Evolutionary conservation across 2,888 invertebrate species (phyloP), one percentile per base, ranked within the genome.

Genomic region (Heliconius charithonia): DNA sequence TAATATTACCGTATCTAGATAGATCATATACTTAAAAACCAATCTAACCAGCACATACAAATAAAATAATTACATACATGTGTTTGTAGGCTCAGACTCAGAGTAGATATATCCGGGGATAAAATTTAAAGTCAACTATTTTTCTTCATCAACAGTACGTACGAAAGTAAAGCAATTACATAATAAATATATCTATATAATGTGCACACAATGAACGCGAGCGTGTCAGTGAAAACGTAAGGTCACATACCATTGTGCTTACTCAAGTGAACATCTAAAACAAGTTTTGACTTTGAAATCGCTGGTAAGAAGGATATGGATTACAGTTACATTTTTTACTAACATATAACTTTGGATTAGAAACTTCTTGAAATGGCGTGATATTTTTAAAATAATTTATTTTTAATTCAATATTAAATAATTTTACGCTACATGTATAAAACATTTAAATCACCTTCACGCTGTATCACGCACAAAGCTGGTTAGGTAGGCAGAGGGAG

Each of bases 161-260:
- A 27, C 10, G 22, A 51, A n/a, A 29, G 29, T 29, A 22, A 56
- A 41, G 22, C n/a, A 29, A 29, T 51, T 32, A 56, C 22, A 45
- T 69, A 69, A 32, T 63, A 41, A 41, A 41, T 25, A 69, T 3
- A 29, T 0, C 10, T 71, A 29, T 7, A 22, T 25, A 22, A 51
- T 56, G 3, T 29, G 1, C 41, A 69, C 25, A 69, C 69, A 69
- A 69, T 41, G 41, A n/a, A 25, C 7, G 45, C n/a, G 25, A 25
- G 41, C 69, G 37, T 62, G 74, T 51, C 59, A 72, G 77, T 77
- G 77, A 72, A 77, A 77, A 56, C 77, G 65, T 56, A 72, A 72
- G 72, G 62, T 56, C 77, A 72, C 77, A 72, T 77, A 72, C 77
- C 77, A 59, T 65, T 72, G 65, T 41, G 63, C 63, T 74, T 72